Conservation (phyloP, 2,888 invertebrate genomes). For the Cynaeus angustus region DNA sequence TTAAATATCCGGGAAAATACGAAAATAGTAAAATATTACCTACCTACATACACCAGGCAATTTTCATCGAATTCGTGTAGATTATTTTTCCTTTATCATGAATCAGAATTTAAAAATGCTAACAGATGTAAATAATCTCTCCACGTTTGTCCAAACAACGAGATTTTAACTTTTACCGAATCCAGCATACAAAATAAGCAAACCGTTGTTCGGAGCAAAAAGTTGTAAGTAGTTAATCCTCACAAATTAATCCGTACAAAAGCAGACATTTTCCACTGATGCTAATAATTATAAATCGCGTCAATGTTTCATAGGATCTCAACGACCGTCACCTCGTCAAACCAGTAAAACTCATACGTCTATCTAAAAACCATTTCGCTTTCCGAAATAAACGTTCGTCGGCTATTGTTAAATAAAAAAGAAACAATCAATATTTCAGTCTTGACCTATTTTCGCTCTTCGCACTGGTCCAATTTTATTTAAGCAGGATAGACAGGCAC, state of each 20-base stretch:
- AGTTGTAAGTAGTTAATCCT: neutral
- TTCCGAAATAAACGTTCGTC: conserved; percentile 27
- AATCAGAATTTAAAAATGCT: no score
- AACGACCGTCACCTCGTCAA: neutral
- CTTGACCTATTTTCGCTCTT: conserved; percentile 33
- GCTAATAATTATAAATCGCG: conserved; percentile 4
- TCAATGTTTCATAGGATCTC: neutral
- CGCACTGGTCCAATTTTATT: conserved; percentile 40
- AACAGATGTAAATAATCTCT: no score
- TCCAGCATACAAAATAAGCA: no score
- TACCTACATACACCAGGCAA: no score
- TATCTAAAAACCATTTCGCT: conserved; percentile 19
- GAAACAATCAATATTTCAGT: conserved; percentile 44
- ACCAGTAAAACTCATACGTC: conserved; percentile 19
- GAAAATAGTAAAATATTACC: no score
- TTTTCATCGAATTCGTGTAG: no score
- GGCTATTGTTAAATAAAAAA: conserved; percentile 37
- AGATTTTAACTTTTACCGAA: no score
- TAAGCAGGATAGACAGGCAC: conserved; percentile 34
- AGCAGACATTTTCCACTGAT: neutral
- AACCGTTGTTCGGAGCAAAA: no score
- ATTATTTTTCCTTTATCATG: no score
- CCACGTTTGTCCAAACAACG: no score
- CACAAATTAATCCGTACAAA: neutral
- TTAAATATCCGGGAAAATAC: no score